Evolutionary conservation across 2,113 vertebrate genomes (phyloP).

Genomic region (Tychaedon coryphoeus): DNA sequence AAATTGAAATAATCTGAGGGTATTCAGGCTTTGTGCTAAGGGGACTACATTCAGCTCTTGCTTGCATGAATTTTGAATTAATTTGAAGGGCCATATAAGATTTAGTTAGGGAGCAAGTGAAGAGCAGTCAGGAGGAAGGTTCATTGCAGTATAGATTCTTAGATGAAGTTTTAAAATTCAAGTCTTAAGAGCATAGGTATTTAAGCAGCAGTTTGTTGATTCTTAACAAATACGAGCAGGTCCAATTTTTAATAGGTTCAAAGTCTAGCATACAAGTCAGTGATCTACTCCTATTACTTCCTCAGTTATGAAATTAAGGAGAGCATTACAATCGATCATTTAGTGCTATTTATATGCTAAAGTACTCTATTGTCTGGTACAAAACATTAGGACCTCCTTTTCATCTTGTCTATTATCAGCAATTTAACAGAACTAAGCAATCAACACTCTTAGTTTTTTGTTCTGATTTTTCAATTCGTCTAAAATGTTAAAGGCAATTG

Average conservation of each 20-base stretch:
- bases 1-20: not conserved
- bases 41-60: not conserved
- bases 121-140: not conserved
- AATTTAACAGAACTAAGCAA: conserved; percentile 16
- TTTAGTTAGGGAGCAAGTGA: not conserved
- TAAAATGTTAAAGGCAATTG: conserved; percentile 18
- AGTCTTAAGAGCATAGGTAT: not conserved
- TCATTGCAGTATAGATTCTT: not conserved
- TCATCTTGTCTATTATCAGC: not conserved
- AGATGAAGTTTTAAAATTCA: not conserved
- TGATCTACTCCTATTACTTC: not conserved
- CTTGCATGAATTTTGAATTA: not conserved
- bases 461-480: conserved; percentile 10
- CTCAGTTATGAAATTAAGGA: not conserved
- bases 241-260: not conserved
- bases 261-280: not conserved
- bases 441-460: not conserved
- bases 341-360: not conserved
- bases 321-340: not conserved
- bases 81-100: not conserved
- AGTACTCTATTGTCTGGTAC: not conserved
- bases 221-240: not conserved
- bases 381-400: not conserved
- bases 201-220: not conserved
- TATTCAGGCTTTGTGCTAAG: not conserved